Evolutionary conservation across 2,888 invertebrate genomes (phyloP), one percentile per base, ranked within the genome.

Genomic region (Melolontha melolontha): DNA sequence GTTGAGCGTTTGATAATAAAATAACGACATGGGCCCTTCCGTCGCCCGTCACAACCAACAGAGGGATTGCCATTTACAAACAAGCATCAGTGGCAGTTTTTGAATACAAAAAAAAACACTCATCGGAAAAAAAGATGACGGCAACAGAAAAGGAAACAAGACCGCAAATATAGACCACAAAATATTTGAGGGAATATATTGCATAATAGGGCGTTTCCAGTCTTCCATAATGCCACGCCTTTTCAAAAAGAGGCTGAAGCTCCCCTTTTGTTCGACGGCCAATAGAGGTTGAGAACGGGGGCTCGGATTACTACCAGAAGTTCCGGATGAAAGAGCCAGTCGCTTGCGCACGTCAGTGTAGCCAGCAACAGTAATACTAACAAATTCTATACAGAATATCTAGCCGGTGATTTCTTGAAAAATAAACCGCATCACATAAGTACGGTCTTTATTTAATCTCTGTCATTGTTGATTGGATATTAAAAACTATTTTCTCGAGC

Each of bases 301-400:
- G 64, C 47, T 64, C 62, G 66, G 57, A 67, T 67, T 64, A 41
- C 64, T 57, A 39, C 65, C 34, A 54, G 44, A 57, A 47, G 44
- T 16, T 54, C 62, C 49, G 39, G 51, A 66, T 14, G 41, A 57
- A 50, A 59, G 65, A 42, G 76, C 73, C 78, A 80, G 80, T 80
- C 75, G 75, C 76, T 76, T 78, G 79, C 79, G 78, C 78, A 79
- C 78, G 72, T 68, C 73, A 73, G 74, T 64, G 59, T 70, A 44
- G 72, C 64, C 41, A 73, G 73, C 73, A 73, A 63, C 70, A 49
- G 12, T 49, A 22, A 11, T 14, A 22, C 27, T 41, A 44, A 62
- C 47, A 47, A 6, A 34, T 16, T 59, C 47, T 47, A 14, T 47
- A 34, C 5, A 40, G 14, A 44, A 14, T 34, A 47, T 10, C 16